A percentile compares a stretch with the other conserved stretches of the same genome.
phyloP scores from a whole-genome alignment of 2,888 invertebrate genomes.

The Nomada flava region DNA sequence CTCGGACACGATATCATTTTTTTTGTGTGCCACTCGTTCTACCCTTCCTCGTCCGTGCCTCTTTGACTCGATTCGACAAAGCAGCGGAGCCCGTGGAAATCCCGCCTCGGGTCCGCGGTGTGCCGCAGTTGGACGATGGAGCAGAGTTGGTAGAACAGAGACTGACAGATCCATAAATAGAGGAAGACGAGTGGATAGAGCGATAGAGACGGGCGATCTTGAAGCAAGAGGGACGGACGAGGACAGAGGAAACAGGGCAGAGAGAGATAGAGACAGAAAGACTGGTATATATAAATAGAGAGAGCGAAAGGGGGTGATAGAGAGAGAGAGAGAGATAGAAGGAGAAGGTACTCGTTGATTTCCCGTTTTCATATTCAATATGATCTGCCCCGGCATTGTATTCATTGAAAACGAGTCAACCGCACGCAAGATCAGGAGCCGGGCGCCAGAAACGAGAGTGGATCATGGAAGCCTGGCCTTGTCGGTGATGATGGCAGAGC shows the following conservation, averaged over 20 bases:
- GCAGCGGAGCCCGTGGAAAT: slow-evolving; percentile 57
- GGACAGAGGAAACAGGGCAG: not conserved
- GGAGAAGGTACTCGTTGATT: slow-evolving; percentile 81
- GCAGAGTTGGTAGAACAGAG: slow-evolving; percentile 29
- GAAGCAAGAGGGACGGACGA: not conserved
- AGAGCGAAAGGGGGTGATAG: not conserved
- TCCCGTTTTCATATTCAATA: slow-evolving; percentile 84
- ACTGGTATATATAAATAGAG: not conserved
- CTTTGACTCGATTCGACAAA: slow-evolving; percentile 69
- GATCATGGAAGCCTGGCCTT: slow-evolving; percentile 75
- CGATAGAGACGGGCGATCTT: slow-evolving; percentile 13
- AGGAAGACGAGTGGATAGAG: not conserved
- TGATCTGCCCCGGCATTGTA: slow-evolving; percentile 83
- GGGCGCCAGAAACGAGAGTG: slow-evolving; percentile 78
- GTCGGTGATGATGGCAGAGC: slow-evolving; percentile 65
- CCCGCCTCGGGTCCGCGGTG: slow-evolving; percentile 51
- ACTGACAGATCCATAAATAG: not conserved
- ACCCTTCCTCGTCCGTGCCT: slow-evolving; percentile 43
- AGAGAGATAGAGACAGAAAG: not conserved
- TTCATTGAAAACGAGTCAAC: slow-evolving; percentile 84
- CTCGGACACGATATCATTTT: slow-evolving; percentile 64
- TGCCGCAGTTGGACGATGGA: slow-evolving; percentile 58
- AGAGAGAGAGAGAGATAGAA: slow-evolving; percentile 6
- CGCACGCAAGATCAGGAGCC: slow-evolving; percentile 83
- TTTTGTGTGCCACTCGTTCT: slow-evolving; percentile 3